A percentile compares a stretch with the other conserved stretches of the same genome.
phyloP scores from a whole-genome alignment of 2,888 invertebrate species.

The Campaea margaritaria region DNA sequence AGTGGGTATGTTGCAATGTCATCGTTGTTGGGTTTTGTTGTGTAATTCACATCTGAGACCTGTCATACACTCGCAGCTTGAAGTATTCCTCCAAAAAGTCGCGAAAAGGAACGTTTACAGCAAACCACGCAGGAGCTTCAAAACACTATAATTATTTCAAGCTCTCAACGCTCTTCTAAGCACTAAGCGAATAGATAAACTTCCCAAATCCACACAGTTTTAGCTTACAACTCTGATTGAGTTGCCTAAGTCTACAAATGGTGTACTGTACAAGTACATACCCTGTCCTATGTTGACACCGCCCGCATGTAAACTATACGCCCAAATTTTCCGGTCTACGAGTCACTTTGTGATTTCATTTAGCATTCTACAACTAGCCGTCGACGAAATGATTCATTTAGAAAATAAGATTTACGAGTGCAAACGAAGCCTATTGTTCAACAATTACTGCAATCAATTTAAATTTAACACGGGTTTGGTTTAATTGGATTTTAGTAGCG shows the following conservation, averaged over 20 bases:
- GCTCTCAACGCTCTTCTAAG: conserved; percentile 4
- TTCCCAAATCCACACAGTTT: conserved; percentile 1
- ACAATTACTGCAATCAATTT: conserved; percentile 61
- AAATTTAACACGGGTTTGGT: conserved; percentile 52
- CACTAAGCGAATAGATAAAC: conserved; percentile 4
- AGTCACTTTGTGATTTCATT: conserved; percentile 75
- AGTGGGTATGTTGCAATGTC: too few species aligned
- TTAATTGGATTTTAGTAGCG: conserved; percentile 53
- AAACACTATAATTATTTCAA: neutral
- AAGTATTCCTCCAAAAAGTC: too few species aligned
- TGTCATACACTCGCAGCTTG: neutral
- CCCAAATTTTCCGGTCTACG: conserved; percentile 78
- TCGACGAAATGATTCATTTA: conserved; percentile 46
- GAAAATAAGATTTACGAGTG: conserved; percentile 53
- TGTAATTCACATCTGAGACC: neutral
- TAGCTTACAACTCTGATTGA: conserved; percentile 30
- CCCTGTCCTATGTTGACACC: conserved; percentile 57
- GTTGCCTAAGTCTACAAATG: conserved; percentile 48
- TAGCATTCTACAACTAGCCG: conserved; percentile 50
- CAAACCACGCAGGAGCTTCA: neutral
- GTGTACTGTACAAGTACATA: conserved; percentile 31
- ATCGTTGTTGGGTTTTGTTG: too few species aligned
- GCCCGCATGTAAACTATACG: conserved; percentile 78
- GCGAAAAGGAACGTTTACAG: too few species aligned
- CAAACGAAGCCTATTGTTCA: conserved; percentile 64